Base-by-base conservation (phyloP, 2,113 vertebrate genomes). In the Orcinus orca region DNA sequence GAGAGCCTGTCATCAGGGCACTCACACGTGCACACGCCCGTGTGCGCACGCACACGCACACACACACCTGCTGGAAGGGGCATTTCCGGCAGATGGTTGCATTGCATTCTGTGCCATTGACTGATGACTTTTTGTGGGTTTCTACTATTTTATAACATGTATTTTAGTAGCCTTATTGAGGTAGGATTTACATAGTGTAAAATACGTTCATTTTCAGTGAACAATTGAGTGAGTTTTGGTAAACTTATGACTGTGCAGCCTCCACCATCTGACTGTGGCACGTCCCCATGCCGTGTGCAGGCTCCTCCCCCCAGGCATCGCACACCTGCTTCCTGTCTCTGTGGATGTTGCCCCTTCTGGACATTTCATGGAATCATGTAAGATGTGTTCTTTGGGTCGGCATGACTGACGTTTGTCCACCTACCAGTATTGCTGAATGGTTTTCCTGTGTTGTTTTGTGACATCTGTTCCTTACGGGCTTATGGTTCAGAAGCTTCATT, bases 381-480 rank as follows among this genome's bases (percentile, higher is more conserved):
- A 13, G 3, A 26, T 0, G 0, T 0, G 44, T 0, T 23, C 33
- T 38, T 6, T 0, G 14, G 31, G 10, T 1, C 1, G 10, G 31
- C 31, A 0, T 5, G 31, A 25, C 8, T 8, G 13, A 33, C 8
- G 3, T 31, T 2, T 6, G 62, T 5, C 10, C 12, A 7, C 12
- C 2, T 10, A 2, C 25, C 25, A 2, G 60, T 1, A 2, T 6
- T 13, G 55, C 41, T 12, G 76, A 38, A 1, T 10, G 2, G 50
- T 6, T 6, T 4, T 14, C 76, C n/a, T 1, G 14, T 0, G 0
- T 14, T 4, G 3, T 36, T 71, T 17, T 25, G 4, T 3, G 41
- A 33, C 50, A 8, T 53, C 44, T 15, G 14, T 18, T 10, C 26
- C 20, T 44, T 21, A 3, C 0, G 53, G 50, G 25, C 11, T 29